Evolutionary conservation across 2,888 invertebrate genomes (phyloP).

Genomic region (Phengaris alcon): DNA sequence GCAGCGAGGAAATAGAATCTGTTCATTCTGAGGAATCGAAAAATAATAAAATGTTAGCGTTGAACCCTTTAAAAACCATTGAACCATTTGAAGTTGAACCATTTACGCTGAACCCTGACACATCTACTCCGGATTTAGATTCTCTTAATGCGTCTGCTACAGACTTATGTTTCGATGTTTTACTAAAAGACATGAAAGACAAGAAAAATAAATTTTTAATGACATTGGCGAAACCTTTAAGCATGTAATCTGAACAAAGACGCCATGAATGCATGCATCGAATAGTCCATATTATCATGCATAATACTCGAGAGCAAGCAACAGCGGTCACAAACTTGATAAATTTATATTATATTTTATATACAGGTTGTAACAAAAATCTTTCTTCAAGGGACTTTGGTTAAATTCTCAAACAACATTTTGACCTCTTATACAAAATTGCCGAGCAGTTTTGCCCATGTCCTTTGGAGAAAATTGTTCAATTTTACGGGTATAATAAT

Average conservation of each 20-base stretch:
- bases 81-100: too few relatives aligned
- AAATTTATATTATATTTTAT: slow-evolving; percentile 1
- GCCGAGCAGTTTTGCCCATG: too few relatives aligned
- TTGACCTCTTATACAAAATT: too few relatives aligned
- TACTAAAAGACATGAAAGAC: slow-evolving; percentile 21
- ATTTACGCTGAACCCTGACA: background rate
- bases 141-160: slow-evolving; percentile 2
- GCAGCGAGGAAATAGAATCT: background rate
- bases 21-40: background rate
- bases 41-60: background rate
- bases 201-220: slow-evolving; percentile 13
- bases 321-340: slow-evolving; percentile 5
- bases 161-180: slow-evolving; percentile 6
- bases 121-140: slow-evolving; percentile 20
- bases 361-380: too few relatives aligned
- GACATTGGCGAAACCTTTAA: slow-evolving; percentile 27
- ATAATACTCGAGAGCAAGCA: slow-evolving; percentile 26
- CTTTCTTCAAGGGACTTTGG: too few relatives aligned
- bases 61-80: too few relatives aligned
- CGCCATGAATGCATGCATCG: slow-evolving; percentile 28
- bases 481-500: too few relatives aligned
- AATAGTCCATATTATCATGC: slow-evolving; percentile 22
- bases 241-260: slow-evolving; percentile 16
- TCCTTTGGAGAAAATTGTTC: too few relatives aligned
- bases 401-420: too few relatives aligned